Percentiles rank a stretch among this genome's conserved stretches.
Conservation (phyloP, 2,113 vertebrate genomes). For the Tinamus guttatus region DNA sequence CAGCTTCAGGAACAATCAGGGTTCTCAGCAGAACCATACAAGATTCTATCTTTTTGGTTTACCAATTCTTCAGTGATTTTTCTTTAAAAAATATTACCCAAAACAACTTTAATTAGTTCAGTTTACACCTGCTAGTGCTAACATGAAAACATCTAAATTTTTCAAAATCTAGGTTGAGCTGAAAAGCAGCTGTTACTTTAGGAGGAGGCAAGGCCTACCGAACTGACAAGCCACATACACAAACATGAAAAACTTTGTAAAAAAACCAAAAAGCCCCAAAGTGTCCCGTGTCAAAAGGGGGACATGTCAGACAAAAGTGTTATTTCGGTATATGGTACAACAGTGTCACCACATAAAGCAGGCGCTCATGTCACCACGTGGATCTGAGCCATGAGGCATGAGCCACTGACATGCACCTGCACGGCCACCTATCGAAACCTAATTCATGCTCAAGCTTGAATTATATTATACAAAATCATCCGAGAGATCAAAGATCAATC, state of each 20-base stretch:
- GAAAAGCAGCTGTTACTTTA: background rate
- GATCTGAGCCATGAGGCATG: background rate
- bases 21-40: background rate
- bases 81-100: background rate
- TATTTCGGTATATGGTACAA: background rate
- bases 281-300: background rate
- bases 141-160: background rate
- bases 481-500: background rate
- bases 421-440: background rate
- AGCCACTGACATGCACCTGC: background rate
- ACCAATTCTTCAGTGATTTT: background rate
- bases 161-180: background rate
- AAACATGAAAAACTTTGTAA: background rate
- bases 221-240: background rate
- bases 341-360: background rate
- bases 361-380: background rate
- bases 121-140: slow-evolving; percentile 20
- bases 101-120: slow-evolving; percentile 24
- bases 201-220: background rate
- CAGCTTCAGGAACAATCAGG: slow-evolving; percentile 7
- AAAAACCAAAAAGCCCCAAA: background rate
- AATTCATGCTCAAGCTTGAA: background rate
- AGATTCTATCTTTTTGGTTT: background rate
- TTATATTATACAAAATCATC: background rate
- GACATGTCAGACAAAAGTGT: background rate